phyloP scores from a whole-genome alignment of 2,113 vertebrate species.

The Antechinus stuartii region DNA sequence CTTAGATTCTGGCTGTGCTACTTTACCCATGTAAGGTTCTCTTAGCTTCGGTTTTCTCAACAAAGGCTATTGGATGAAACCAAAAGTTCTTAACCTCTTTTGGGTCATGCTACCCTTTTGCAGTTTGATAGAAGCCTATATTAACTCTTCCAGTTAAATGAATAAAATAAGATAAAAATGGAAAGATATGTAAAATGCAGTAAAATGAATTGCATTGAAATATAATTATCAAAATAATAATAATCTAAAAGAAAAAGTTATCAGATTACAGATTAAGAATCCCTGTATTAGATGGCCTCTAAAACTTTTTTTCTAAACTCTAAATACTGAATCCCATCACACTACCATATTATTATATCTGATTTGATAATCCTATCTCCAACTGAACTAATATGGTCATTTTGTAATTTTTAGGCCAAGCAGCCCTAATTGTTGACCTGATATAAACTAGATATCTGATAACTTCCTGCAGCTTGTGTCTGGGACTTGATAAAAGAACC shows the following conservation, averaged over 20 bases:
- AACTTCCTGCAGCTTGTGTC: not conserved
- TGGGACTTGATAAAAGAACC: not conserved
- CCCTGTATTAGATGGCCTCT: not conserved
- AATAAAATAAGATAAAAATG: not conserved
- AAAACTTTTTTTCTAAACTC: not conserved
- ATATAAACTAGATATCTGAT: not conserved
- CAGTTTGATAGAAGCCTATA: not conserved
- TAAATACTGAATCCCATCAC: not conserved
- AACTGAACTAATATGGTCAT: not conserved
- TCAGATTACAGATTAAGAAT: not conserved
- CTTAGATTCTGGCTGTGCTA: not conserved
- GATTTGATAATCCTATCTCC: not conserved
- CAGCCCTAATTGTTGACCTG: not conserved
- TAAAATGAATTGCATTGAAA: not conserved
- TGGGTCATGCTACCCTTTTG: not conserved
- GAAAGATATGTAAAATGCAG: not conserved
- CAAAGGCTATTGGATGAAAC: not conserved
- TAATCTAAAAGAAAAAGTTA: not conserved
- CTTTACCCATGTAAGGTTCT: not conserved
- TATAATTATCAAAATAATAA: not conserved
- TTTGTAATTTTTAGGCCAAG: not conserved
- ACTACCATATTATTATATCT: not conserved
- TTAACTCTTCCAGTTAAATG: not conserved
- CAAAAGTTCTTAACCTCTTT: not conserved
- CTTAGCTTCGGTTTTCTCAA: not conserved